Conservation (phyloP, 1,140 invertebrate species). For the Papilio polytes region DNA sequence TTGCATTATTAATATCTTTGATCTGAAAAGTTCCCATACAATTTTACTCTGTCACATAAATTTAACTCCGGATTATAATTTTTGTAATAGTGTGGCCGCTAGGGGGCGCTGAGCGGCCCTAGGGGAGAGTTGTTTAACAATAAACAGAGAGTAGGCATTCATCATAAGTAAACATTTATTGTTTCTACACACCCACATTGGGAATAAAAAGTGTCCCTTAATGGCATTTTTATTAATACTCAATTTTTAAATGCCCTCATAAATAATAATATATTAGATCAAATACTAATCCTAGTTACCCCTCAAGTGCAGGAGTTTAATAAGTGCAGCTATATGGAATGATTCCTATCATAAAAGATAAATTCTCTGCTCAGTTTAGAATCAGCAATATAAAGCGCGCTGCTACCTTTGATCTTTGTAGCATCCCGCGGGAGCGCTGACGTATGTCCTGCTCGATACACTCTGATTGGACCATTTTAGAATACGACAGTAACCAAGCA, state of each 20-base stretch:
- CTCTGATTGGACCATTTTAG: conserved; percentile 14
- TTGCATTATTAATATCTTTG: too few relatives aligned
- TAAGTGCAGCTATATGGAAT: background rate
- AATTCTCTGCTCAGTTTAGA: background rate
- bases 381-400: background rate
- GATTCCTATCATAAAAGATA: background rate
- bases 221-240: background rate
- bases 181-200: background rate
- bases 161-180: background rate
- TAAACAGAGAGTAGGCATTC: background rate
- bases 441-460: background rate
- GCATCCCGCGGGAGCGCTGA: background rate
- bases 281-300: background rate
- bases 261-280: background rate
- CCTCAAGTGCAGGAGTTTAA: background rate
- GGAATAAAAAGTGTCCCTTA: background rate
- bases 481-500: background rate
- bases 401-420: background rate
- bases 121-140: background rate
- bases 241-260: background rate
- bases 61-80: background rate
- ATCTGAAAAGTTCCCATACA: background rate
- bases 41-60: background rate
- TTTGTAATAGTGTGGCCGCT: background rate
- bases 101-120: background rate